Percentiles rank a stretch among this genome's conserved stretches.
Evolutionary conservation across 2,113 vertebrate genomes (phyloP).

Genomic region (Pterophyllum scalare): DNA sequence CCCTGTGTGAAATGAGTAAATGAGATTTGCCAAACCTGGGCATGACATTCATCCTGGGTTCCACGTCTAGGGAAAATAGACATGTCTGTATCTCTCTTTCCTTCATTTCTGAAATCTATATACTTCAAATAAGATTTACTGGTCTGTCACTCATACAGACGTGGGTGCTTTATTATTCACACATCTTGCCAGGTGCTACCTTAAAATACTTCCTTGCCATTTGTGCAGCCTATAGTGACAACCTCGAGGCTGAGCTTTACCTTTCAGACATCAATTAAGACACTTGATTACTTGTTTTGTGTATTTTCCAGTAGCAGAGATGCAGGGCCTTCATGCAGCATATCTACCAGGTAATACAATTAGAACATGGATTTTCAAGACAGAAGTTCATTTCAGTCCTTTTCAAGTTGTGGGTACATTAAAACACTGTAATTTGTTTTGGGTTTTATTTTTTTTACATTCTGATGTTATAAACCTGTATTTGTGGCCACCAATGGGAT

Average conservation of each 20-base stretch:
- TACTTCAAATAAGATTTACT: slow-evolving; percentile 8
- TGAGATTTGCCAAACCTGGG: slow-evolving; percentile 67
- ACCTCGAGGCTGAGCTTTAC: background rate
- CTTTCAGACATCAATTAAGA: slow-evolving; percentile 13
- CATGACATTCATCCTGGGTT: slow-evolving; percentile 35
- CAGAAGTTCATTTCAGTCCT: background rate
- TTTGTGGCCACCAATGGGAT: background rate
- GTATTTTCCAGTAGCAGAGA: background rate
- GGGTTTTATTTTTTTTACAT: too few species aligned
- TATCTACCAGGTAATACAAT: background rate
- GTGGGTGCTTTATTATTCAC: slow-evolving; percentile 1
- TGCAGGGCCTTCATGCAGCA: background rate
- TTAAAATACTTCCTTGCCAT: background rate
- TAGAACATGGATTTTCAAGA: background rate
- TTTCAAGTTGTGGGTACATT: background rate
- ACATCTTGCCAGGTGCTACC: background rate
- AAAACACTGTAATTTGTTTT: background rate
- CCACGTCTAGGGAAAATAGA: slow-evolving; percentile 19
- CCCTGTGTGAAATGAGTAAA: slow-evolving; percentile 58
- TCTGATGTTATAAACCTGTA: background rate
- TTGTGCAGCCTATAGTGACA: background rate
- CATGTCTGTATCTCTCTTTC: slow-evolving; percentile 31
- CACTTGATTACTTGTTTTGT: background rate
- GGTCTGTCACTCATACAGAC: slow-evolving; percentile 38
- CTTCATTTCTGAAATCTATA: slow-evolving; percentile 35